Evolutionary conservation across 2,888 invertebrate genomes (phyloP), one percentile per base, ranked within the genome.

Genomic region (Orchesellides sinensis): DNA sequence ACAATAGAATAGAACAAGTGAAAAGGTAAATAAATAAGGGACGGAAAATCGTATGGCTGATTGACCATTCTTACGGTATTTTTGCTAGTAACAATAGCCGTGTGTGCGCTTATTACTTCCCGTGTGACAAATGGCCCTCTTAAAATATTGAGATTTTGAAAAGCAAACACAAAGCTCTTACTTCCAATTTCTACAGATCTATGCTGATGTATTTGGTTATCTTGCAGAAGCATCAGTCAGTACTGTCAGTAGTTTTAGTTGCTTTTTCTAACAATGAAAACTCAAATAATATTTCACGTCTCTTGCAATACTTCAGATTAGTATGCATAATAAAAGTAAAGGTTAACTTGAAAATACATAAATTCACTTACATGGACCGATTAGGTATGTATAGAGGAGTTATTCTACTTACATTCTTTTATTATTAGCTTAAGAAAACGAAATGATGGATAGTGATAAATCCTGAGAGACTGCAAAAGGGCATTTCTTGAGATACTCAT

Each of bases 71-170:
- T 8, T 68, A 78, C 69, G 69, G 78, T 78, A 61, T 40, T 45
- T 49, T 61, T 12, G 23, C 12, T 40, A 47, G 47, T 59, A 69
- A 78, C 78, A 78, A 78, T 69, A 17, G 17, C 45, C 32, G 25
- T 69, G 49, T 56, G 49, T 69, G 21, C 21, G 45, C 27, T 56
- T 52, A 59, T 69, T 56, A 23, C n/a, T 54, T 75, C 17, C 21
- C 63, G 63, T 61, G 68, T 78, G 69, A 78, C 78, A 69, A 78
- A 78, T 78, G 61, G 66, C 47, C 61, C 56, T 35, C 35, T 35
- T 23, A 21, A 56, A 47, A n/a, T 25, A 32, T 29, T 10, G 27
- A 19, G 35, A 61, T 61, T 10, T 14, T n/a, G n/a, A 40, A 14
- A 40, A 40, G 10, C 6, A 5, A 14, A 40, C 14, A 10, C 5